Base-by-base conservation (phyloP, 2,888 invertebrate species). In the Crocallis elinguaria region DNA sequence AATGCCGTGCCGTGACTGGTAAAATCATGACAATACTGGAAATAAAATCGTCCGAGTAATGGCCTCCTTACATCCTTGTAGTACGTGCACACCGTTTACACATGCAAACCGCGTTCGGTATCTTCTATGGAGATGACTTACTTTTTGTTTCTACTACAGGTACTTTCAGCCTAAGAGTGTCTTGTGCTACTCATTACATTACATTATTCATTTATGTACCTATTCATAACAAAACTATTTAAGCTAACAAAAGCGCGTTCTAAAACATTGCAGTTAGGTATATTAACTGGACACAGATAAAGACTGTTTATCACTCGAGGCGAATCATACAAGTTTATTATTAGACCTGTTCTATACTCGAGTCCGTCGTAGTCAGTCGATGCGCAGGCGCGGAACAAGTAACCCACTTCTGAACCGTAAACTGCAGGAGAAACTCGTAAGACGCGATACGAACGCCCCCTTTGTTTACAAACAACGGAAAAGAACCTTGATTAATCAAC, bases 281-380 rank as follows among this genome's bases (percentile, higher is more conserved):
- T 39, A 29, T 21, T 41, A 42, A 55, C 57, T 42, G 32, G 51
- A 35, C 11, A 6, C 29, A 50, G 57, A 53, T 57, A 61, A 57
- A 42, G 29, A n/a, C 33, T 30, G 50, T 52, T 57, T 61, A 64
- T 61, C 52, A 50, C 21, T 30, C 17, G 32, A 49, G 43, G 35
- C 36, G 46, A 57, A 48, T 43, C 57, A 56, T 49, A 14, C 43
- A 39, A 21, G 49, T 50, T 49, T 62, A 63, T 49, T 58, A 58
- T 29, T 63, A 63, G 60, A 58, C 49, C 46, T 43, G 49, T 51
- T 45, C 14, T 35, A 49, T 19, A 16, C 17, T n/a, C 33, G 30
- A 8, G 19, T 17, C n/a, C n/a, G n/a, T n/a, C n/a, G n/a, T n/a
- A n/a, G 29, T 5, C 57, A 60, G 60, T 60, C 21, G 49, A 17